Percentiles rank a stretch among this genome's conserved stretches.
These are phyloP conservation scores for Macquaria ambigua DNA, from an alignment of 2,113 vertebrate genomes.

Conservation along the genomic window DNA sequence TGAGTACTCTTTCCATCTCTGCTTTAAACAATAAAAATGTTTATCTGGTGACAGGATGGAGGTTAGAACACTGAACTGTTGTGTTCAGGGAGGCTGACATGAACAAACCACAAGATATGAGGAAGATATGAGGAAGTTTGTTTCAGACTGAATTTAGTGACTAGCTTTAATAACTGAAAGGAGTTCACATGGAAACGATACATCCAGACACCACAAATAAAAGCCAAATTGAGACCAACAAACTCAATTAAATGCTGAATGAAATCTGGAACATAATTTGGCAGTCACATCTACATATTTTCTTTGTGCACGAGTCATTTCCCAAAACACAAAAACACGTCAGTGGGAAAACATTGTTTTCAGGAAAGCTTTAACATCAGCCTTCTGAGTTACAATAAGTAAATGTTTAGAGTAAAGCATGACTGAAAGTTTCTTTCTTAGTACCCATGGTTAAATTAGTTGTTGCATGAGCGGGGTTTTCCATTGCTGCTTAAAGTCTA, in stretches of 20 bases:
- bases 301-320: neutral
- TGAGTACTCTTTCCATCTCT: too few relatives aligned
- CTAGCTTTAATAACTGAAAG: neutral
- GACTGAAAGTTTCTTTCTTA: neutral
- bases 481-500: neutral
- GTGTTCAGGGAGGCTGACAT: neutral
- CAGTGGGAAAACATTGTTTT: too few relatives aligned
- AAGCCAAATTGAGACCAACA: neutral
- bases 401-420: neutral
- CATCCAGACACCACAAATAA: neutral
- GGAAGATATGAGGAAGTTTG: neutral
- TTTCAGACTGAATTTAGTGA: neutral
- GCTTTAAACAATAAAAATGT: too few relatives aligned
- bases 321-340: neutral
- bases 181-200: neutral
- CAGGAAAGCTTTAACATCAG: neutral
- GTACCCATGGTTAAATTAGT: too few relatives aligned
- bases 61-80: neutral
- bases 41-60: too few relatives aligned
- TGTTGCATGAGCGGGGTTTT: neutral
- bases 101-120: neutral
- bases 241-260: too few relatives aligned
- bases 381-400: neutral
- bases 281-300: too few relatives aligned
- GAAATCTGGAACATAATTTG: too few relatives aligned